phyloP scores from a whole-genome alignment of 2,888 invertebrate genomes.

The Dynastes maya region DNA sequence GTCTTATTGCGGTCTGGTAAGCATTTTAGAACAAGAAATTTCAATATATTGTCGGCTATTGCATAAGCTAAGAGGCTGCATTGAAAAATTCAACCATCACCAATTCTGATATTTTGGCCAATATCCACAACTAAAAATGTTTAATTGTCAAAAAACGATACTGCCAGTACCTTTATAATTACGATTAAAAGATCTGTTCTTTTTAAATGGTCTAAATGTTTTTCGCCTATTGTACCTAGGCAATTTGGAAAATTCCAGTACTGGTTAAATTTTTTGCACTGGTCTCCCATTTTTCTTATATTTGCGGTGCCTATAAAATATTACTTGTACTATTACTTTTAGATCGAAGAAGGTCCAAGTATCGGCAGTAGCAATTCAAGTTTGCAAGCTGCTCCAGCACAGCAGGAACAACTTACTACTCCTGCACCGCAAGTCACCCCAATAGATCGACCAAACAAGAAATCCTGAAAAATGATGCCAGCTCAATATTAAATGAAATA shows the following conservation, averaged over 20 bases:
- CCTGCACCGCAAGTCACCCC: too few relatives aligned
- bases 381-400: background rate
- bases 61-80: background rate
- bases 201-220: background rate
- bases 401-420: background rate
- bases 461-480: background rate
- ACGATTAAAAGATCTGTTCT: background rate
- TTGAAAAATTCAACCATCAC: background rate
- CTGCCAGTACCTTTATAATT: background rate
- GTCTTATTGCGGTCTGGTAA: background rate
- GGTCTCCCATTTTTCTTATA: background rate
- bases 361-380: constrained; percentile 1
- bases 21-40: background rate
- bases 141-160: background rate
- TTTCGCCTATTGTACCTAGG: background rate
- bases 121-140: background rate
- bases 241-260: background rate
- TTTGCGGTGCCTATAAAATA: constrained; percentile 2
- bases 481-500: background rate
- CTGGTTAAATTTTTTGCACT: background rate
- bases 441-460: background rate
- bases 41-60: background rate
- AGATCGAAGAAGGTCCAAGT: background rate
- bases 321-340: background rate
- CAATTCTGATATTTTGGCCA: background rate